Base-by-base conservation (phyloP, 2,888 invertebrate genomes). In the Mylabris sibirica region DNA sequence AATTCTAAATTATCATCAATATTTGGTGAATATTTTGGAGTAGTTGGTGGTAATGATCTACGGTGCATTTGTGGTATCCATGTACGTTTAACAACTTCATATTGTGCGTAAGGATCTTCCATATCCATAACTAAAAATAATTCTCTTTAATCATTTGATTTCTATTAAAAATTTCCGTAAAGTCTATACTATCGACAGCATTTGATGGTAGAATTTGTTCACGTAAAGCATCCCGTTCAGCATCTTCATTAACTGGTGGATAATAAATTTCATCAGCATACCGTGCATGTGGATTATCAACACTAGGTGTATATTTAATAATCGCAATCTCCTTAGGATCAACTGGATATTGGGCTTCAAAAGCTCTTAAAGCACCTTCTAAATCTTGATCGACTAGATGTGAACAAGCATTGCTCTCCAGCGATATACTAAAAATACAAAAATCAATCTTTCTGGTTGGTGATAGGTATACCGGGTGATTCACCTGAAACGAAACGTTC, bases 251-350 rank as follows among this genome's bases (percentile, higher is more conserved):
- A 60, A 86, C 84, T 66, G 93, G 91, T 26, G 94, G 94, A 82
- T 89, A 92, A 82, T 92, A 94, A 17, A 93, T 88, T 85, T 94
- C 93, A 79, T 94, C 93, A n/a, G 94, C 93, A 80, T 90, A 94
- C 74, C 91, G 90, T 2, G 90, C 88, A 70, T 87, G 86, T 0
- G 88, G 87, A 79, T 92, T 89, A 6, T 86, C 87, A 66, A 87
- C 84, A 70, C 89, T 90, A 14, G 95, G 95, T 8, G 90, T 91
- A 78, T 93, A 95, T 74, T 92, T 92, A 34, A 95, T 92, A 76
- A 92, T 91, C 35, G 95, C 95, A 79, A 93, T 87, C 79, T 92
- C 90, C 74, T 90, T 89, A 17, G 91, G 89, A 77, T 92, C 91
- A 64, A 89, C 83, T 67, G 84, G 81, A 53, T 86, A 86, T 70